Evolutionary conservation across 1,140 invertebrate species (phyloP), one percentile per base, ranked within the genome.

Genomic region (Drosophila chauvacae): DNA sequence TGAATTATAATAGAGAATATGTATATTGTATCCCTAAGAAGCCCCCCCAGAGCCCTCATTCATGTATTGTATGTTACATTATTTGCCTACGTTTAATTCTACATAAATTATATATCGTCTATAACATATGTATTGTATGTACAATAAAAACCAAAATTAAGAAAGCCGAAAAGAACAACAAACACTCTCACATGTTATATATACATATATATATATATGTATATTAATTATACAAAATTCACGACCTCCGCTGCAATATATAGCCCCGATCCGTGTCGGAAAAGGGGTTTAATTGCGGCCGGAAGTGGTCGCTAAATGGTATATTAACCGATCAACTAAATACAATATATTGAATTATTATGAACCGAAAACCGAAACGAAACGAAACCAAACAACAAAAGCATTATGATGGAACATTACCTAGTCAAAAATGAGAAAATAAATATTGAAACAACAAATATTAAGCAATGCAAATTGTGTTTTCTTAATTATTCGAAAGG

Each of bases 391-490:
- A 57, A 18, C 39, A 68, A 51, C 44, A 61, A 76, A 71, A 23
- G 41, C 81, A 72, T 63, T 83, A 83, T 66, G 78, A 71, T 81
- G 82, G 70, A 79, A 81, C 60, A 82, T 82, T 87, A 87, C 61
- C 71, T 87, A 87, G 83, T 87, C 79, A 87, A 88, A 87, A 87
- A 87, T 84, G 80, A 83, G 76, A 83, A 83, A 87, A 87, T 87
- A 87, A 87, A 87, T 83, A 87, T 88, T 80, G 72, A 83, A 55
- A 73, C 77, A 82, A 68, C 66, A 80, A 80, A 78, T 78, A 78
- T 78, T 58, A 77, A 71, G 55, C 57, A 74, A 88, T 86, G 77
- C 63, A 83, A 47, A 10, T 18, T 11, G 18, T 6, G 41, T 56
- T 44, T 65, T 16, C 20, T 51, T 26, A 2, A 28, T 26, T 28